Conservation (phyloP, 2,797 vertebrate genomes). For the Uromys caudimaculatus region DNA sequence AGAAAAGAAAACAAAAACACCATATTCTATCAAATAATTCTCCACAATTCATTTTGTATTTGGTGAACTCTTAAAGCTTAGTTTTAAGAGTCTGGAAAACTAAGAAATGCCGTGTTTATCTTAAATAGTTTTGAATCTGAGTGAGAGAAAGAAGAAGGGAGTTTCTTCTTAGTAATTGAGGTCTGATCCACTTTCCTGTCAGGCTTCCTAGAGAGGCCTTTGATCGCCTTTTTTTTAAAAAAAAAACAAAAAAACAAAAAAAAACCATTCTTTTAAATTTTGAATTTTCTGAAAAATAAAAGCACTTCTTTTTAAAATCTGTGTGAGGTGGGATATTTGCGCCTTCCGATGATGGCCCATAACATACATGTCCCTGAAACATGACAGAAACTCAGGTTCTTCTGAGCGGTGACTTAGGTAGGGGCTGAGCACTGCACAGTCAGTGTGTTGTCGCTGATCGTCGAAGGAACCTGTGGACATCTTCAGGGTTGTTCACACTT, state of each 20-base stretch:
- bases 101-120: not conserved
- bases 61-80: not conserved
- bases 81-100: constrained; percentile 5
- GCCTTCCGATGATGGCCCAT: not conserved
- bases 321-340: not conserved
- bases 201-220: not conserved
- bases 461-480: not conserved
- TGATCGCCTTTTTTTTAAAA: not conserved
- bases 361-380: not conserved
- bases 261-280: not conserved
- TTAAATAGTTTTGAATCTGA: not conserved
- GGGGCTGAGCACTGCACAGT: not conserved
- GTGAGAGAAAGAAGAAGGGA: not conserved
- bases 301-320: not conserved
- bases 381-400: not conserved
- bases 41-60: not conserved
- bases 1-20: not conserved
- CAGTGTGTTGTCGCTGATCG: not conserved
- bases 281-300: not conserved
- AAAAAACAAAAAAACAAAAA: not conserved
- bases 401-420: not conserved
- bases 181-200: not conserved
- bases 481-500: not conserved
- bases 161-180: not conserved
- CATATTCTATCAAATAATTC: not conserved